Conservation (phyloP, 2,113 vertebrate genomes). For the Marcusenius ussheri region DNA sequence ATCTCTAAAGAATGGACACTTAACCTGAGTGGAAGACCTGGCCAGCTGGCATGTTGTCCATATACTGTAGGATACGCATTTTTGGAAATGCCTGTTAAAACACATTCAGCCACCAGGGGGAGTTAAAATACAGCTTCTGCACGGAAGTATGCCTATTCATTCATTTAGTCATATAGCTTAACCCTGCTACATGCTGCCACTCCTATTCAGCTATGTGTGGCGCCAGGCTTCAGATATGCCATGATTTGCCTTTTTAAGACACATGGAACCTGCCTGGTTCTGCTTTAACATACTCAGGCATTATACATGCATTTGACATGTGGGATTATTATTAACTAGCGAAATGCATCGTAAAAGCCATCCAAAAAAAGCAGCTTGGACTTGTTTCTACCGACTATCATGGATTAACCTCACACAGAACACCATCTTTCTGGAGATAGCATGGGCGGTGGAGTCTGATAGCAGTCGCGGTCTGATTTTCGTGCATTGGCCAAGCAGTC, state of each 20-base stretch:
- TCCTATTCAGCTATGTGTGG: background rate
- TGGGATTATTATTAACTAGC: background rate
- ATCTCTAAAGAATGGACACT: background rate
- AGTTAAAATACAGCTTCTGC: conserved; percentile 55
- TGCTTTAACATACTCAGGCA: background rate
- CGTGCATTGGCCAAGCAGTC: background rate
- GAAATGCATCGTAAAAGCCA: background rate
- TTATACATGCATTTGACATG: background rate
- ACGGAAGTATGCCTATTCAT: background rate
- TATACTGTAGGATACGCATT: background rate
- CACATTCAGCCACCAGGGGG: conserved; percentile 73
- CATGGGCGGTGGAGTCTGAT: background rate
- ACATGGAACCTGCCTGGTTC: background rate
- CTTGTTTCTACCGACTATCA: background rate
- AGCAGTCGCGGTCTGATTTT: background rate
- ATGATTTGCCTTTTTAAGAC: background rate
- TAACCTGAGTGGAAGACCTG: background rate
- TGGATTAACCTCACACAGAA: background rate
- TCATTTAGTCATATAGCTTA: background rate
- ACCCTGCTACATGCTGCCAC: background rate
- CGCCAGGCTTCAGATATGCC: background rate
- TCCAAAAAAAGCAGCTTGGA: background rate
- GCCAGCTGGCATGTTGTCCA: background rate
- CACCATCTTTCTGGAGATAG: background rate
- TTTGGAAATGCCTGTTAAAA: conserved; percentile 52